A percentile compares a stretch with the other conserved stretches of the same genome.
phyloP scores from a whole-genome alignment of 2,888 invertebrate species.

The Ethmia dodecea region DNA sequence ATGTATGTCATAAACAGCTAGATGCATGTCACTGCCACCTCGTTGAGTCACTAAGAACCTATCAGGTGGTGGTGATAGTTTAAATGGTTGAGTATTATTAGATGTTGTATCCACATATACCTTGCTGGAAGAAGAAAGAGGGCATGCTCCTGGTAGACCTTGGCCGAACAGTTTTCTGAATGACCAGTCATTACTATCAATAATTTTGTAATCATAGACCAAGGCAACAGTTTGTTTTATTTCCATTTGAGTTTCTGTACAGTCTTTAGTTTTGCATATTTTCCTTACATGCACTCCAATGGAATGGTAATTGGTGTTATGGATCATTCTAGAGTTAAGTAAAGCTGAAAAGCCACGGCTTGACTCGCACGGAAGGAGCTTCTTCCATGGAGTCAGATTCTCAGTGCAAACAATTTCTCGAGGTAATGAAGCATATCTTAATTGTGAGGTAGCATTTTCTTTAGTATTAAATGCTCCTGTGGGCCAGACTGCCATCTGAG shows the following conservation, averaged over 20 bases:
- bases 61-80: constrained; percentile 80
- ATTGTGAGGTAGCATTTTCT: constrained; percentile 71
- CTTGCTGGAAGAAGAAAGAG: constrained; percentile 85
- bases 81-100: constrained; percentile 79
- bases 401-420: constrained; percentile 99
- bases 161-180: constrained; percentile 91
- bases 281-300: constrained; percentile 90
- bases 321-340: constrained; percentile 93
- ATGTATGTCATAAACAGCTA: constrained; percentile 85
- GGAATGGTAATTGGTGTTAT: constrained; percentile 96
- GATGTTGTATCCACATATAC: constrained; percentile 89
- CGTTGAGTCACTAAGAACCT: constrained; percentile 77
- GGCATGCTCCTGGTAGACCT: constrained; percentile 88
- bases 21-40: constrained; percentile 81
- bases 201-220: constrained; percentile 88
- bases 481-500: constrained; percentile 90
- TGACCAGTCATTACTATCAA: constrained; percentile 88
- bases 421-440: constrained; percentile 93
- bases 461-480: constrained; percentile 76
- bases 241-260: constrained; percentile 83
- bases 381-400: constrained; percentile 99
- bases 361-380: constrained; percentile 96
- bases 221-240: constrained; percentile 91
- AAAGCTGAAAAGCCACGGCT: constrained; percentile 91
- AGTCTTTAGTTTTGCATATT: constrained; percentile 80